A percentile compares a stretch with the other conserved stretches of the same genome.
Evolutionary conservation across 2,797 vertebrate species (phyloP).

Genomic region (Enteromius paludinosus): DNA sequence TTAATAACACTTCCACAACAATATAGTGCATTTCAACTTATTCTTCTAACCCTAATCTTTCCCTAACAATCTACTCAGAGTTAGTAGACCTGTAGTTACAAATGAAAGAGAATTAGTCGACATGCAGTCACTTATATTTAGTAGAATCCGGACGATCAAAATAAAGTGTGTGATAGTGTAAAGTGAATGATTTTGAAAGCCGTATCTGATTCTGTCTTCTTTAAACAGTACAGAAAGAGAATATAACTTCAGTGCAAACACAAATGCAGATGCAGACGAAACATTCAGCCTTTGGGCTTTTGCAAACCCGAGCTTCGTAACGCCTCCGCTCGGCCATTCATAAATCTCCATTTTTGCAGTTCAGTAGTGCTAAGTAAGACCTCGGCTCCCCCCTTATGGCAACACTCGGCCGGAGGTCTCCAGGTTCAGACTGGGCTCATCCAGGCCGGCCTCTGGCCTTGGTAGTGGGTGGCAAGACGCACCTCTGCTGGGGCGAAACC

Average conservation of each 20-base stretch:
- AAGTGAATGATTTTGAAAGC: background rate
- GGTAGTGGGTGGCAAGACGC: conserved; percentile 60
- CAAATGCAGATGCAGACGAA: conserved; percentile 23
- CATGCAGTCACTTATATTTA: too few relatives aligned
- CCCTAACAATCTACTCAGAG: too few relatives aligned
- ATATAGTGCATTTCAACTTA: too few relatives aligned
- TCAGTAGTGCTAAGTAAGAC: conserved; percentile 60
- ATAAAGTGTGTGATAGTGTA: too few relatives aligned
- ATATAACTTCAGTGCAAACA: conserved; percentile 34
- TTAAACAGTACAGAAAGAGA: conserved; percentile 26
- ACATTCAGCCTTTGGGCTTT: conserved; percentile 53
- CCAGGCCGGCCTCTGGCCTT: conserved; percentile 51
- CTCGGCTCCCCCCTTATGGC: conserved; percentile 56
- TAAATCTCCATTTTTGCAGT: conserved; percentile 62
- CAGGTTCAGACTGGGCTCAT: conserved; percentile 38
- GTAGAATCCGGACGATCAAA: too few relatives aligned
- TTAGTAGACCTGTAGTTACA: too few relatives aligned
- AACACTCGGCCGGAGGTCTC: conserved; percentile 59
- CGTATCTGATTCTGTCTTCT: background rate
- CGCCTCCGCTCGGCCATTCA: conserved; percentile 56
- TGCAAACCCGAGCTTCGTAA: conserved; percentile 39
- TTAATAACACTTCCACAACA: too few relatives aligned
- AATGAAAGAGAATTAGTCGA: too few relatives aligned
- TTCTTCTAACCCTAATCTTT: too few relatives aligned
- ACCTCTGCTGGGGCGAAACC: conserved; percentile 53